phyloP scores from a whole-genome alignment of 2,797 vertebrate genomes.

The Trachops cirrhosus region DNA sequence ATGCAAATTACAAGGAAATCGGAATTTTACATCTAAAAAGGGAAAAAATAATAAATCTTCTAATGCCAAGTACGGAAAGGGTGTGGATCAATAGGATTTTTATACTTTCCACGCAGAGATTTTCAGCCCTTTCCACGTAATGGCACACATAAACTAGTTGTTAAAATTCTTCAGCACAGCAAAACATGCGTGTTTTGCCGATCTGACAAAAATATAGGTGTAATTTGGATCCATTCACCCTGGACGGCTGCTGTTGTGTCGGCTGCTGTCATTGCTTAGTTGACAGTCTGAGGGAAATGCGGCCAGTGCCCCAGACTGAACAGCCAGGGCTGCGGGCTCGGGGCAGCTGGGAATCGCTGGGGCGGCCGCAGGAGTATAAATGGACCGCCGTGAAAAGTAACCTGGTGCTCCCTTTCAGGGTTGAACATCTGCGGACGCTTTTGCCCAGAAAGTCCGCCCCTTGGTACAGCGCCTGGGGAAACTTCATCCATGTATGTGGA shows the following conservation, averaged over 20 bases:
- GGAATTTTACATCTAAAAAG: not conserved
- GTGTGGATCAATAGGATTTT: not conserved
- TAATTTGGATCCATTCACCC: not conserved
- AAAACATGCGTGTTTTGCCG: not conserved
- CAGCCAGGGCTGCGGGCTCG: too few species aligned
- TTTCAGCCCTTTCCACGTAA: not conserved
- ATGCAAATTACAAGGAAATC: not conserved
- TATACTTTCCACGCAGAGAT: not conserved
- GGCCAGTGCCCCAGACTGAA: not conserved
- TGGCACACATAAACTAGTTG: not conserved
- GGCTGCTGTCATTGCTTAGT: not conserved
- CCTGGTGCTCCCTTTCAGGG: not conserved
- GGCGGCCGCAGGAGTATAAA: not conserved
- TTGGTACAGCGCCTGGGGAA: not conserved
- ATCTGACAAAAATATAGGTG: not conserved
- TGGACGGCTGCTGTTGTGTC: not conserved
- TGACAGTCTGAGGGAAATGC: not conserved
- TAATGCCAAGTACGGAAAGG: not conserved
- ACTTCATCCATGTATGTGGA: not conserved
- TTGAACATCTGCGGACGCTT: not conserved
- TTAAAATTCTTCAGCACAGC: not conserved
- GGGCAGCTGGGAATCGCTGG: not conserved
- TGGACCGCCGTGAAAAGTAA: not conserved
- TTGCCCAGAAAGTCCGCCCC: not conserved
- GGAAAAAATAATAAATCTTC: not conserved